A percentile compares a stretch with the other conserved stretches of the same genome.
phyloP scores from a whole-genome alignment of 2,113 vertebrate genomes.

The Phainopepla nitens region DNA sequence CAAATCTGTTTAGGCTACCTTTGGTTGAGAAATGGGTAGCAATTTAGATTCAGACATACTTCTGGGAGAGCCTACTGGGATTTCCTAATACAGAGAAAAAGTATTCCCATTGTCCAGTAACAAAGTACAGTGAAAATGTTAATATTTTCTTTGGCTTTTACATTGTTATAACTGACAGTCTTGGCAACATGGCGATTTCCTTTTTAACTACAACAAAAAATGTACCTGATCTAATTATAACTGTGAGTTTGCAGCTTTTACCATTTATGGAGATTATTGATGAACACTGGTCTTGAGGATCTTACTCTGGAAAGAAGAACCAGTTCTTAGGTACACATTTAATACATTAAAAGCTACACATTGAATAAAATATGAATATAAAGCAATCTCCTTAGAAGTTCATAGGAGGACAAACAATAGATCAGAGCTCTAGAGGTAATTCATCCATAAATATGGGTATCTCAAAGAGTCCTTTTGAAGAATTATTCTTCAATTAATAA shows the following conservation, averaged over 20 bases:
- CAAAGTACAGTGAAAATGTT: slow-evolving; percentile 61
- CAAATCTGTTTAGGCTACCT: not conserved
- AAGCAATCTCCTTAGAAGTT: not conserved
- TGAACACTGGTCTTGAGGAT: slow-evolving; percentile 15
- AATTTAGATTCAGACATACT: not conserved
- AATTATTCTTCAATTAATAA: not conserved
- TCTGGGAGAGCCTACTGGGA: slow-evolving; percentile 6
- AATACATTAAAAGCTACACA: not conserved
- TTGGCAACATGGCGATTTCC: slow-evolving; percentile 51
- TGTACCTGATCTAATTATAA: slow-evolving; percentile 70
- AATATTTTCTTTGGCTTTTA: slow-evolving; percentile 65
- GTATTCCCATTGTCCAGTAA: slow-evolving; percentile 49
- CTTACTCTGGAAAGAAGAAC: slow-evolving; percentile 12
- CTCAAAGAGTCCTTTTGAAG: not conserved
- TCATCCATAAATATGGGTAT: not conserved
- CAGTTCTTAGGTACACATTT: not conserved
- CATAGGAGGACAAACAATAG: not conserved
- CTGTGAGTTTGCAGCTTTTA: slow-evolving; percentile 54
- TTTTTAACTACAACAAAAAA: slow-evolving; percentile 67
- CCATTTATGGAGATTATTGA: slow-evolving; percentile 51
- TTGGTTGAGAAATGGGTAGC: not conserved
- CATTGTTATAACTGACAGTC: slow-evolving; percentile 68
- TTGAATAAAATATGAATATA: not conserved
- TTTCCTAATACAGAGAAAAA: slow-evolving; percentile 50
- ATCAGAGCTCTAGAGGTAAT: not conserved